A percentile compares a stretch with the other conserved stretches of the same genome.
Conservation (phyloP, 1,140 invertebrate species). For the Saccostrea cuccullata region DNA sequence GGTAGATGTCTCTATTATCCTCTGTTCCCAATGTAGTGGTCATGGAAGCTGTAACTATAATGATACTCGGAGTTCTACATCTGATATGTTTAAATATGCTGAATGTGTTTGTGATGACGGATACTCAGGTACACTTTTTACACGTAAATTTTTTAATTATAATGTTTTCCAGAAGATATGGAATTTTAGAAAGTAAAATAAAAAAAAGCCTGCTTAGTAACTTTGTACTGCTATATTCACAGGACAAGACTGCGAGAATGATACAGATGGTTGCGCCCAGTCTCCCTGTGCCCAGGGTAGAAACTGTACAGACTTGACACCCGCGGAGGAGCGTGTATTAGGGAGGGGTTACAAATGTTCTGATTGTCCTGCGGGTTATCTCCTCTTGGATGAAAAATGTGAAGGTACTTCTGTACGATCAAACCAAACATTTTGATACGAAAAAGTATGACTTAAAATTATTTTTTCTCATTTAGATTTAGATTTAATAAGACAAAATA, state of each 20-base stretch:
- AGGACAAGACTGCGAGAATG: conserved; percentile 48
- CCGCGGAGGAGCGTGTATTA: conserved; percentile 12
- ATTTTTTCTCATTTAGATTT: no score
- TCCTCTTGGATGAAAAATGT: conserved; percentile 34
- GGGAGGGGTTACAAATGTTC: conserved; percentile 43
- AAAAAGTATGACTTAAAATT: no score
- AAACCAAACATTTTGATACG: no score
- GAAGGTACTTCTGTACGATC: conserved; percentile 25
- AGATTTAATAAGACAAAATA: no score
- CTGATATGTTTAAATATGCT: conserved; percentile 19
- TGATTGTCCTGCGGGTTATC: conserved; percentile 42
- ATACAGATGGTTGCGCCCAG: conserved; percentile 41
- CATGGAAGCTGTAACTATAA: conserved; percentile 46
- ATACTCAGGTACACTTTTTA: neutral
- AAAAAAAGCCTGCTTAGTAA: no score
- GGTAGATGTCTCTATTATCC: conserved; percentile 33
- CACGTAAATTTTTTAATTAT: no score
- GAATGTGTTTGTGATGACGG: conserved; percentile 44
- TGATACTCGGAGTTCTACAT: neutral
- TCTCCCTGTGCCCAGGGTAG: conserved; percentile 36
- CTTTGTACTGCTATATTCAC: neutral
- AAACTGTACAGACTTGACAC: conserved; percentile 46
- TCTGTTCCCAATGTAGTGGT: conserved; percentile 44
- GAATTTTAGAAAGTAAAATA: no score
- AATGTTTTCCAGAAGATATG: no score